Conservation (phyloP, 2,888 invertebrate species). For the Euplexia lucipara region DNA sequence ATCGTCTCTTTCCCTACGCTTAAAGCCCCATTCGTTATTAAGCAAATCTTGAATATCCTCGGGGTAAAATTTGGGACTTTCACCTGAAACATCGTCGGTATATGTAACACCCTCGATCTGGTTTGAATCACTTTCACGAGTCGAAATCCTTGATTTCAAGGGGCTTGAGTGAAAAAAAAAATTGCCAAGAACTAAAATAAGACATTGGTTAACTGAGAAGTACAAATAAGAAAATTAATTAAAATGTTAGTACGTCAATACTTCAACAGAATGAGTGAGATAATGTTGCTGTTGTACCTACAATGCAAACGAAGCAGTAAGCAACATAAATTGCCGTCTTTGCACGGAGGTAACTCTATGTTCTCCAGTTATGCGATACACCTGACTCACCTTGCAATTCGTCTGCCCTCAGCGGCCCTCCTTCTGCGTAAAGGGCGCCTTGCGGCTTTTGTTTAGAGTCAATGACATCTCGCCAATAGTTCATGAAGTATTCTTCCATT, state of each 20-base stretch:
- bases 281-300: conserved; percentile 76
- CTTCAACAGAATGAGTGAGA: conserved; percentile 75
- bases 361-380: conserved; percentile 38
- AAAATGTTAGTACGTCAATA: conserved; percentile 69
- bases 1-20: conserved; percentile 96
- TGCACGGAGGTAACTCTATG: conserved; percentile 64
- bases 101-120: conserved; percentile 79
- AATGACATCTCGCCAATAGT: conserved; percentile 83
- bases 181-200: conserved; percentile 70
- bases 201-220: conserved; percentile 69
- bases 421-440: conserved; percentile 84
- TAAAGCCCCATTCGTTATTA: conserved; percentile 94
- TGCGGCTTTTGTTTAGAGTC: conserved; percentile 78
- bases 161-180: conserved; percentile 73
- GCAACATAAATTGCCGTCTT: conserved; percentile 80
- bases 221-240: conserved; percentile 74
- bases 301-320: conserved; percentile 81
- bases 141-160: conserved; percentile 67
- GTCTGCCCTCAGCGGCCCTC: conserved; percentile 84
- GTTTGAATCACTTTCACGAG: conserved; percentile 70
- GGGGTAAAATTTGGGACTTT: conserved; percentile 87
- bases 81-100: conserved; percentile 89
- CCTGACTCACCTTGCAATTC: conserved; percentile 81
- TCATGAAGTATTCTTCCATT: conserved; percentile 83
- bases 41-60: conserved; percentile 91